Percentiles rank a stretch among this genome's conserved stretches.
These are phyloP conservation scores for Glyptemys insculpta DNA, from an alignment of 2,797 vertebrate species.

Conservation along the genomic window DNA sequence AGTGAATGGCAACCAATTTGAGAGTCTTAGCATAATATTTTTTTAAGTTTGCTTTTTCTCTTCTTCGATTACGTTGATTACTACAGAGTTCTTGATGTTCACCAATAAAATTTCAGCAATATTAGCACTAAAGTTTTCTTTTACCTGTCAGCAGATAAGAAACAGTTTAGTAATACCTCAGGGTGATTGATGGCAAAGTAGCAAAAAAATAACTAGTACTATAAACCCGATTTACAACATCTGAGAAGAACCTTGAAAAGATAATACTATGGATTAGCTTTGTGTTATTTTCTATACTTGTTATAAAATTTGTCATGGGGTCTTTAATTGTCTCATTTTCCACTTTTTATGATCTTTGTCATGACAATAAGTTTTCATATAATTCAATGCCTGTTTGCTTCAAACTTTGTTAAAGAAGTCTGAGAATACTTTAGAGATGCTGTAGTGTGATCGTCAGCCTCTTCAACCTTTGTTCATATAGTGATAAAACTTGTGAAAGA, in stretches of 20 bases:
- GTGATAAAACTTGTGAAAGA: conserved; percentile 43
- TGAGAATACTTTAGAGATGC: neutral
- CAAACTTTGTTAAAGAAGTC: conserved; percentile 6
- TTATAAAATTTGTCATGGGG: conserved; percentile 71
- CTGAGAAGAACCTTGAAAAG: conserved; percentile 73
- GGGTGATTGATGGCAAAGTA: conserved; percentile 64
- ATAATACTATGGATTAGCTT: conserved; percentile 73
- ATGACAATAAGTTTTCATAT: conserved; percentile 73
- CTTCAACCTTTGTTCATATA: conserved; percentile 43
- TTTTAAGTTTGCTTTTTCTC: conserved; percentile 33
- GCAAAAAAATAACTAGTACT: conserved; percentile 66
- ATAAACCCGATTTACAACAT: conserved; percentile 75
- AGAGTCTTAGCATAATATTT: conserved; percentile 25
- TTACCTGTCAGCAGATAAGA: conserved; percentile 72
- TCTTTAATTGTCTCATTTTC: conserved; percentile 77
- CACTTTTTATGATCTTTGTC: conserved; percentile 71
- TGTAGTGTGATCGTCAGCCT: neutral
- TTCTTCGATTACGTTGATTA: neutral
- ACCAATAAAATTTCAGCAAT: conserved; percentile 70
- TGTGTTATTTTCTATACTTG: conserved; percentile 73
- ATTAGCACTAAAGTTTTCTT: conserved; percentile 67
- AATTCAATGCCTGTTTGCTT: conserved; percentile 50
- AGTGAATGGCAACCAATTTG: neutral
- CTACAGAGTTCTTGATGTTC: conserved; percentile 55
- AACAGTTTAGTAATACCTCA: conserved; percentile 66